These are phyloP conservation scores for Ophonus ardosiacus DNA, from an alignment of 2,888 invertebrate species.

Conservation along the genomic window DNA sequence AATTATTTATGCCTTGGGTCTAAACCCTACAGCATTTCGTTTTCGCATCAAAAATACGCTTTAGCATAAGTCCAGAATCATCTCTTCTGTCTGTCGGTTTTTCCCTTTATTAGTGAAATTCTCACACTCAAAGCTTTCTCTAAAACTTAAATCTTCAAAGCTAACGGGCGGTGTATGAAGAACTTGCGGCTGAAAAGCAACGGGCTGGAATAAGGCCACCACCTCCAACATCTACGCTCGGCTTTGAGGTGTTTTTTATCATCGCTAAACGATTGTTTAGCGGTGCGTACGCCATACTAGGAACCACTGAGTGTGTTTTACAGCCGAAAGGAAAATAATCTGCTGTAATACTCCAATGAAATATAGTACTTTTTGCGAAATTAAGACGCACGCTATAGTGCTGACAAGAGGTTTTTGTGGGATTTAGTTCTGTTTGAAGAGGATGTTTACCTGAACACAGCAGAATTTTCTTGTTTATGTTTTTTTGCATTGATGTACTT, in stretches of 20 bases:
- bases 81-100: neutral
- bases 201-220: conserved; percentile 35
- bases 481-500: conserved; percentile 8
- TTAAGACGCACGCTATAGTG: conserved; percentile 21
- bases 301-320: conserved; percentile 25
- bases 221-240: neutral
- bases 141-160: conserved; percentile 35
- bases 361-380: conserved; percentile 28
- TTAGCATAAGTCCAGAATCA: neutral
- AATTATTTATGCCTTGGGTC: too few species aligned
- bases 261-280: conserved; percentile 29
- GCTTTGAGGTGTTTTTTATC: conserved; percentile 13
- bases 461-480: conserved; percentile 26
- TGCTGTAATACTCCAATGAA: conserved; percentile 15
- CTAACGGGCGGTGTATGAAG: conserved; percentile 39
- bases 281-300: neutral
- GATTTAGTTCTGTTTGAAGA: conserved; percentile 23
- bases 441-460: conserved; percentile 5
- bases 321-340: conserved; percentile 16
- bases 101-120: conserved; percentile 20
- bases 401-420: conserved; percentile 7
- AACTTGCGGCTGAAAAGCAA: conserved; percentile 10
- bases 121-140: conserved; percentile 10
- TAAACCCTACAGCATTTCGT: too few species aligned
- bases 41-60: neutral